Evolutionary conservation across 2,888 invertebrate genomes (phyloP).

Genomic region (Dasypogon diadema): DNA sequence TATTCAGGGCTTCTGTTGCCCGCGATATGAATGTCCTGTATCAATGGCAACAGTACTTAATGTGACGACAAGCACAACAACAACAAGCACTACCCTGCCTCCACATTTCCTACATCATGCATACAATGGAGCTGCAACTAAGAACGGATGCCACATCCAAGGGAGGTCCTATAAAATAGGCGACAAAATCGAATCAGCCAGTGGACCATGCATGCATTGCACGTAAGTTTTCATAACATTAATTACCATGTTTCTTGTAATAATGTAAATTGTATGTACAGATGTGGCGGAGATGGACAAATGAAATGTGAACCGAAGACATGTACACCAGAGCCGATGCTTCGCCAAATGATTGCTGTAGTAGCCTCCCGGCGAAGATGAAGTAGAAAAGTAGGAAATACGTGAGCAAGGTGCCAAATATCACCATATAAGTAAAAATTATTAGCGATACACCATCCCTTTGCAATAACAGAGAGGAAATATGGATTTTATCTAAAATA

Average conservation of each 20-base stretch:
- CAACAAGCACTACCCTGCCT: constrained; percentile 86
- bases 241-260: no score
- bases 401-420: constrained; percentile 39
- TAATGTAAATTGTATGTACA: no score
- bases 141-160: constrained; percentile 86
- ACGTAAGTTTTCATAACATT: constrained; percentile 80
- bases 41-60: constrained; percentile 86
- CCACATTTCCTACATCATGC: constrained; percentile 86
- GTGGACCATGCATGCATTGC: constrained; percentile 94
- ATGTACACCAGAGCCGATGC: constrained; percentile 90
- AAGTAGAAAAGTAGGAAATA: constrained; percentile 61
- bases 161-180: constrained; percentile 88
- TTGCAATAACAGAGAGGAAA: constrained; percentile 38
- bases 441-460: constrained; percentile 20
- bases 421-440: constrained; percentile 45
- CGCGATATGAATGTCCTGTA: constrained; percentile 92
- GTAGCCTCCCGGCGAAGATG: constrained; percentile 80
- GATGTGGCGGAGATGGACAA: constrained; percentile 92
- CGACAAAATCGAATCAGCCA: constrained; percentile 85
- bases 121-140: constrained; percentile 76
- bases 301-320: constrained; percentile 95
- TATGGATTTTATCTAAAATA: constrained; percentile 26
- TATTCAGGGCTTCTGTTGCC: constrained; percentile 94
- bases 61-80: constrained; percentile 87
- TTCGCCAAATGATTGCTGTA: constrained; percentile 89